Base-by-base conservation (phyloP, 2,888 invertebrate species). In the Sturmia bella region DNA sequence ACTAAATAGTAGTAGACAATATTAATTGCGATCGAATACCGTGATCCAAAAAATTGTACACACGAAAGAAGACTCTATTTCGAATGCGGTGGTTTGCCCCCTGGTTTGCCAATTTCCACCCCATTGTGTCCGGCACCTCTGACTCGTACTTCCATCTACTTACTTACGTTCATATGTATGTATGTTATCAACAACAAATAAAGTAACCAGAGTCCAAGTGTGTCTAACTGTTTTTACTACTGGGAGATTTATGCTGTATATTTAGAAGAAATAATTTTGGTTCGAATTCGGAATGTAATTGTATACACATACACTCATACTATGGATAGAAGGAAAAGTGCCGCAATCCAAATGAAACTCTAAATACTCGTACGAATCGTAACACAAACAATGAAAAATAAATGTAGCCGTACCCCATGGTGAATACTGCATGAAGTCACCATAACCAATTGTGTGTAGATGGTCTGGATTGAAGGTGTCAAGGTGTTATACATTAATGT, bases 221-320 rank as follows among this genome's bases (percentile, higher is more conserved):
- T 69, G 79, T 79, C 79, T 74, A 68, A 73, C 61, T 27, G 48
- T 72, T 72, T 41, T 63, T 56, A 80, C 78, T 72, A 73, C 69
- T 63, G 74, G 41, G 74, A 80, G 79, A 80, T 80, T 74, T 80
- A 80, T 80, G 74, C 56, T 56, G 17, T 24, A 57, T 69, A 74
- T 63, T 68, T 48, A 48, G 41, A 63, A 56, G 39, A 32, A 32
- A 6, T 9, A 9, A 32, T 32, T 78, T 57, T 68, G 61, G 45
- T 50, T 32, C 39, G 57, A 68, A 66, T 41, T 41, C 63, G 69
- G 68, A 68, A 73, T n/a, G 11, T 54, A 54, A 54, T 61, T 66
- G 66, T 52, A 54, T 52, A 54, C 73, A 79, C 39, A 56, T 68
- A 54, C 63, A 63, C 69, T 61, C 78, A 73, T 73, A 54, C 59